These are phyloP conservation scores for Hyppa rectilinea DNA, from an alignment of 2,888 invertebrate species.

Conservation along the genomic window DNA sequence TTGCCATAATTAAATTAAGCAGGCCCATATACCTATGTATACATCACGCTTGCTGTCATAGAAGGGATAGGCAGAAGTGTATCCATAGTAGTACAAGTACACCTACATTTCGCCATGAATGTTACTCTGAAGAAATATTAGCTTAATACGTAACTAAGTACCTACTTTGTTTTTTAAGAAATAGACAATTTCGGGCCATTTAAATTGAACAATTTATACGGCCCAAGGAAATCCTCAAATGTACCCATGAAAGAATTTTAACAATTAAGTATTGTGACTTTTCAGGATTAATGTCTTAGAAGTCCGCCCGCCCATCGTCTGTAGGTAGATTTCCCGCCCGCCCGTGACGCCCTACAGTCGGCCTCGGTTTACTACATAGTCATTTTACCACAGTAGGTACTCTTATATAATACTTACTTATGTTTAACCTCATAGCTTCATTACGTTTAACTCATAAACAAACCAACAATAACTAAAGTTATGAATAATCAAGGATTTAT, in stretches of 20 bases:
- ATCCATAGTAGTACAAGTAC: neutral
- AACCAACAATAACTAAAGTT: neutral
- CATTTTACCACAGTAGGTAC: conserved; percentile 7
- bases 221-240: neutral
- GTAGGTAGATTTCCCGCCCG: conserved; percentile 42
- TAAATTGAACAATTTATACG: neutral
- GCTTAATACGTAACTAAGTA: too few species aligned
- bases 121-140: neutral
- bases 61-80: neutral
- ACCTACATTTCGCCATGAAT: neutral
- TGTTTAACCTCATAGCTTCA: neutral
- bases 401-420: conserved; percentile 37
- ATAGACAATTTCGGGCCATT: too few species aligned
- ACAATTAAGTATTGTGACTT: neutral
- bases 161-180: too few species aligned
- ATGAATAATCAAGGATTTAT: neutral
- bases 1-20: neutral
- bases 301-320: conserved; percentile 25
- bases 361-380: conserved; percentile 38
- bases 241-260: neutral
- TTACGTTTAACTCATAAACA: neutral
- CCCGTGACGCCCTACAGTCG: conserved; percentile 54
- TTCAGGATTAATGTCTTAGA: neutral
- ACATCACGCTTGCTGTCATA: neutral
- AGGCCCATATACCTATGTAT: neutral